Conservation (phyloP, 2,888 invertebrate genomes). For the Piscicola geometra region DNA sequence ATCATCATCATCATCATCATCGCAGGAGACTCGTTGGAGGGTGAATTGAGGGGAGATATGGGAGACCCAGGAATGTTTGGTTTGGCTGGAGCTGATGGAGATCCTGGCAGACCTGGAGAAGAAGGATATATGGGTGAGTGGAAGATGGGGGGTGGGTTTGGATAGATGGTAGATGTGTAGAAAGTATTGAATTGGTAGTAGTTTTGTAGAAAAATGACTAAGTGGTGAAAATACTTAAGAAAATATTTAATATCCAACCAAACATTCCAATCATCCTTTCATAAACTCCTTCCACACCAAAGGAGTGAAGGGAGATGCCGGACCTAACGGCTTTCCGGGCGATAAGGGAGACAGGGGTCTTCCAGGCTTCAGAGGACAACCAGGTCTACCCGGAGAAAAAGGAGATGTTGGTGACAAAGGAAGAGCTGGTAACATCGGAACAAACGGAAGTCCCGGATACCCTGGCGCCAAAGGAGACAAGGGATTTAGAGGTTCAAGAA, state of each 20-base stretch:
- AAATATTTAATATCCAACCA: too few relatives aligned
- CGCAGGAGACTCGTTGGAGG: background rate
- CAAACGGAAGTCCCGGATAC: conserved; percentile 12
- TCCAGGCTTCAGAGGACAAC: conserved; percentile 10
- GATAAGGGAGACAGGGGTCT: conserved; percentile 14
- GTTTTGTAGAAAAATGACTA: too few relatives aligned
- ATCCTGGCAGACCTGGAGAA: background rate
- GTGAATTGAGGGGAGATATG: background rate
- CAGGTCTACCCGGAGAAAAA: background rate
- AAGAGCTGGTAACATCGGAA: background rate
- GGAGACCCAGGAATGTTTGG: conserved; percentile 15
- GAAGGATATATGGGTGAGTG: background rate
- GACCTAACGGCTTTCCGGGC: conserved; percentile 27
- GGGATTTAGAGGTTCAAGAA: conserved; percentile 20
- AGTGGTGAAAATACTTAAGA: too few relatives aligned
- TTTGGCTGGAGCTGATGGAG: conserved; percentile 16
- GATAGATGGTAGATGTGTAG: too few relatives aligned
- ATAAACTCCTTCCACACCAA: too few relatives aligned
- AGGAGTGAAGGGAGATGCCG: conserved; percentile 30
- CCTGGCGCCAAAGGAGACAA: conserved; percentile 16
- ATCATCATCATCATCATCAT: background rate
- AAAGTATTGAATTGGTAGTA: too few relatives aligned
- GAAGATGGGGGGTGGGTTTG: too few relatives aligned
- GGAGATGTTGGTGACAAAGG: conserved; percentile 25
- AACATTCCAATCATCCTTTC: too few relatives aligned